Base-by-base conservation (phyloP, 2,888 invertebrate species). In the Euproctis similis region DNA sequence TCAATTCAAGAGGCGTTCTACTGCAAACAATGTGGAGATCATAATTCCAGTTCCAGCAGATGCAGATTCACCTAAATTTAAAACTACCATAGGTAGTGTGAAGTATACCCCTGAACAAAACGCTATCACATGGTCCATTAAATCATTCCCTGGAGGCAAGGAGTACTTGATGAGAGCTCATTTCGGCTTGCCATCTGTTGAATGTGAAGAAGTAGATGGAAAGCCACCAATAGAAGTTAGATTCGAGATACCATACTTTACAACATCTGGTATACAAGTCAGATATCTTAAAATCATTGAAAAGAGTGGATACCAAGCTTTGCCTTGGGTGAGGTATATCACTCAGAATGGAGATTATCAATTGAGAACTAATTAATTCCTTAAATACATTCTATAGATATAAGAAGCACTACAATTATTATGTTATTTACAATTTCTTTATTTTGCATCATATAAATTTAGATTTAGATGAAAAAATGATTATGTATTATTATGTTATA, bases 281-380 rank as follows among this genome's bases (percentile, higher is more conserved):
- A 89, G 97, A 30, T 97, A 98, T 66, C 84, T 98, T 64, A 98
- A 98, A 80, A 98, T 98, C 54, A 98, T 99, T 57, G 98, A 98
- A 66, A 98, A 99, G 81, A 97, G 97, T 73, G 98, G 98, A 0
- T 98, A 98, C 72, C 98, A 98, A 77, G 98, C 98, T 1, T 71
- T 99, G 40, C 98, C 98, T 0, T 98, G 98, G 98, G 98, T 98
- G 3, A 87, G 98, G n/a, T 99, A 98, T 70, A 98, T 99, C 44
- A 99, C 98, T 20, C 98, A 98, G 71, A 98, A 98, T 71, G 98
- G 98, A 28, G 98, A 99, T 74, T 98, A 99, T 71, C 98, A 98
- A 68, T 85, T 98, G 45, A 89, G 98, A 75, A 98, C 96, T 46
- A 95, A 95, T 80, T 96, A 86, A 59, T 36, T 27, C 36, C 31